Conservation (phyloP, 2,797 vertebrate genomes). For the Buceros bicornis region DNA sequence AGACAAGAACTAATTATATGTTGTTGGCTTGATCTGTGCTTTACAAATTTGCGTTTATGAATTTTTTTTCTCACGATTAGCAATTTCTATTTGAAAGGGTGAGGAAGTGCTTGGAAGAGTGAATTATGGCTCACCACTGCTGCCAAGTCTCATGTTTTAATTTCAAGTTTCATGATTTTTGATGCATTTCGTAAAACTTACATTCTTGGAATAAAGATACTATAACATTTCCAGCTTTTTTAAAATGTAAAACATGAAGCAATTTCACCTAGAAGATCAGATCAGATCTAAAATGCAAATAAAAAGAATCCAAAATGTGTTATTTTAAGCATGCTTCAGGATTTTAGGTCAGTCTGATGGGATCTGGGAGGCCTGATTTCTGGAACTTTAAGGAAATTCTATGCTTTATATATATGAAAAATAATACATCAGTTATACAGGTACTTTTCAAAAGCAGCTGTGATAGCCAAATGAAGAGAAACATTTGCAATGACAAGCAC, state of each 20-base stretch:
- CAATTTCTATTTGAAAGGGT: conserved; percentile 69
- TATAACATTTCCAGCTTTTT: conserved; percentile 53
- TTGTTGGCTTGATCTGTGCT: conserved; percentile 56
- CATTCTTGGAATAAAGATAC: conserved; percentile 63
- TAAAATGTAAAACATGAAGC: conserved; percentile 7
- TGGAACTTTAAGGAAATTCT: background rate
- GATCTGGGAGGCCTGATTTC: background rate
- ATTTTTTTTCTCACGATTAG: conserved; percentile 62
- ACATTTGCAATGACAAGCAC: background rate
- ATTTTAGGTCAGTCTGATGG: background rate
- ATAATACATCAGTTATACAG: background rate
- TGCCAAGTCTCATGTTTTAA: conserved; percentile 72
- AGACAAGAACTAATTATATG: conserved; percentile 22
- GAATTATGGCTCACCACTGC: conserved; percentile 48
- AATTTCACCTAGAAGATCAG: conserved; percentile 33
- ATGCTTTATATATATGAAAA: background rate
- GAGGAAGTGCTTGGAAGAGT: conserved; percentile 69
- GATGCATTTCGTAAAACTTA: conserved; percentile 60
- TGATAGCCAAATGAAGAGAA: background rate
- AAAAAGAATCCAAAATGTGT: conserved; percentile 3
- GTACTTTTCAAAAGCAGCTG: background rate
- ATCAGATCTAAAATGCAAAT: conserved; percentile 40
- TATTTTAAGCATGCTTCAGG: background rate
- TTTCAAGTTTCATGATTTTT: conserved; percentile 65
- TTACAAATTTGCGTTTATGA: conserved; percentile 64